Percentiles rank a stretch among this genome's conserved stretches.
Evolutionary conservation across 92 coral and sea anemone species (phyloP).

Genomic region (Epizoanthus illoricatus): DNA sequence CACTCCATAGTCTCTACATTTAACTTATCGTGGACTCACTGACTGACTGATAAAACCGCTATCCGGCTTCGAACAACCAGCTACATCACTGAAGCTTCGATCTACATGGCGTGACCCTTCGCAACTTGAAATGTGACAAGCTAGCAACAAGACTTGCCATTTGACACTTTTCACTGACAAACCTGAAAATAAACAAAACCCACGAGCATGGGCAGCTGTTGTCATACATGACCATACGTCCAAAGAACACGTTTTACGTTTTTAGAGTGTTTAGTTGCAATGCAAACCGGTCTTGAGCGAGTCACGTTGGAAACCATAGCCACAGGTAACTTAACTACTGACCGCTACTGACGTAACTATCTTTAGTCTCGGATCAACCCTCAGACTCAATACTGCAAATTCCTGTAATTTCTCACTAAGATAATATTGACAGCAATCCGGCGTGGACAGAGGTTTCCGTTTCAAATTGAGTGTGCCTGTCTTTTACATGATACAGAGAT

Average conservation of each 20-base stretch:
- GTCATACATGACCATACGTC: not conserved
- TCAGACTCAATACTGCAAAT: not conserved
- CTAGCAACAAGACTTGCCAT: conserved; percentile 4
- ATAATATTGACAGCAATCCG: conserved; percentile 8
- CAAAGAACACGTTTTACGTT: not conserved
- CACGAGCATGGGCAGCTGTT: no score
- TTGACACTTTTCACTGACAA: not conserved
- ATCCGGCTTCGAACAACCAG: no score
- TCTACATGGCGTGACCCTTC: no score
- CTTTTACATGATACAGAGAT: not conserved
- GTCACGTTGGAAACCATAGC: no score
- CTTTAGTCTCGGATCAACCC: no score
- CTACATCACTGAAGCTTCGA: no score
- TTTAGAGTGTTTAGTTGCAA: not conserved
- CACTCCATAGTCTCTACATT: no score
- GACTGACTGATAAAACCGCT: no score
- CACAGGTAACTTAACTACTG: no score
- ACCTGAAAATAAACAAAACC: not conserved
- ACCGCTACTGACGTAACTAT: no score
- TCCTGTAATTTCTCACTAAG: not conserved
- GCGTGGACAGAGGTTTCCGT: not conserved
- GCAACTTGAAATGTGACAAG: no score
- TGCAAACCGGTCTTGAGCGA: not conserved
- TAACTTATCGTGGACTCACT: no score
- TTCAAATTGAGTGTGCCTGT: not conserved